A percentile compares a stretch with the other conserved stretches of the same genome.
These are phyloP conservation scores for Heteromormyrus szaboi DNA, from an alignment of 2,797 vertebrate genomes.

Conservation along the genomic window DNA sequence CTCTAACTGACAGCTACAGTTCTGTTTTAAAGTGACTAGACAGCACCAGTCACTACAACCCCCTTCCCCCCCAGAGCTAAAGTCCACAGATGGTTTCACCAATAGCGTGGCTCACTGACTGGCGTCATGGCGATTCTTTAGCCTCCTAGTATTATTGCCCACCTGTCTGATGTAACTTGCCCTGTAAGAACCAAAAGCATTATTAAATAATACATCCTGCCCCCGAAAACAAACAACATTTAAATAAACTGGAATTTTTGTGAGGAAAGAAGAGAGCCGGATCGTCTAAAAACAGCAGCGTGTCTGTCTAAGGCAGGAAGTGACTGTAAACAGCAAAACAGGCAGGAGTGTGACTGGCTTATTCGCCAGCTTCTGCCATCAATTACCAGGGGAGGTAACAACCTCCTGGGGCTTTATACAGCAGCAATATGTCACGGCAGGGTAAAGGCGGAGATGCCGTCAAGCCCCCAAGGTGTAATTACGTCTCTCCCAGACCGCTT, in stretches of 20 bases:
- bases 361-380: not conserved
- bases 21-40: not conserved
- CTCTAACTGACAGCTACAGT: not conserved
- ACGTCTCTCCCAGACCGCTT: not conserved
- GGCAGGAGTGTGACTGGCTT: not conserved
- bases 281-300: not conserved
- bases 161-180: not conserved
- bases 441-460: not conserved
- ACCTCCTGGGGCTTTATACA: not conserved
- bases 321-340: not conserved
- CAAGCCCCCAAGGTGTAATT: not conserved
- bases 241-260: not conserved
- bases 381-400: constrained; percentile 4
- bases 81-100: not conserved
- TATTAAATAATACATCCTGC: not conserved
- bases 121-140: not conserved
- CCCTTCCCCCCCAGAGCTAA: not conserved
- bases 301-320: not conserved
- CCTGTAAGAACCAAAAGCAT: not conserved
- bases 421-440: constrained; percentile 1
- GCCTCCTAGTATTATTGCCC: not conserved
- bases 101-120: not conserved
- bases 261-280: not conserved
- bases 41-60: not conserved
- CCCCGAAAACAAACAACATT: not conserved